Evolutionary conservation across 2,888 invertebrate species (phyloP).

Genomic region (Elysia crispata): DNA sequence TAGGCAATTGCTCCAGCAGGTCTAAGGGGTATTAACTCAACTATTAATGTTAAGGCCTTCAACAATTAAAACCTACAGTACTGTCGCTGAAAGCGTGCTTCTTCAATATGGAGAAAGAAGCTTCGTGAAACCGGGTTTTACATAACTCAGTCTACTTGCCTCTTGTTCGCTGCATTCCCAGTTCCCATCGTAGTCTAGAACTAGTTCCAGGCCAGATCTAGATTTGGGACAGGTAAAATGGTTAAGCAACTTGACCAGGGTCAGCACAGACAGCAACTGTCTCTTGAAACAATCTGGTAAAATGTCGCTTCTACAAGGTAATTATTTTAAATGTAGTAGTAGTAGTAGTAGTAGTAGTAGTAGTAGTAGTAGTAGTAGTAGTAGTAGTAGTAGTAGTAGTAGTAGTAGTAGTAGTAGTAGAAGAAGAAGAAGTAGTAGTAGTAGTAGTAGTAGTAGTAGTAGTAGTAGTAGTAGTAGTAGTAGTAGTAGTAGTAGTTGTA

Average conservation of each 20-base stretch:
- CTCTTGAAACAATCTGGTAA: too few species aligned
- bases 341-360: neutral
- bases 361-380: constrained; percentile 19
- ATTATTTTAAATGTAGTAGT: neutral
- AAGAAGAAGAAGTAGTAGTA: neutral
- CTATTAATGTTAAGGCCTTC: too few species aligned
- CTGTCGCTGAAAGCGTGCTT: too few species aligned
- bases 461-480: constrained; percentile 2
- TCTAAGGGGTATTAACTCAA: too few species aligned
- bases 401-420: constrained; percentile 19
- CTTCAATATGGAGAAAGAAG: neutral
- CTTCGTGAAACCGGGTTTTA: neutral
- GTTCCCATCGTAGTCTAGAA: neutral
- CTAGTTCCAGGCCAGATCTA: too few species aligned
- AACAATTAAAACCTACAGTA: too few species aligned
- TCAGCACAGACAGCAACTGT: too few species aligned
- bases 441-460: constrained; percentile 19
- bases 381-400: neutral
- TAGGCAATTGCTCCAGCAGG: too few species aligned
- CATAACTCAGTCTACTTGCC: neutral
- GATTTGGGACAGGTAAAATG: too few species aligned
- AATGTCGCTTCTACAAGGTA: too few species aligned
- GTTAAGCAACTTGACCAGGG: too few species aligned
- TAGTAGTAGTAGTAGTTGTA: constrained; percentile 6
- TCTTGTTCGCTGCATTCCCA: neutral